Conservation (phyloP, 2,888 invertebrate species). For the Catocala fraxini region DNA sequence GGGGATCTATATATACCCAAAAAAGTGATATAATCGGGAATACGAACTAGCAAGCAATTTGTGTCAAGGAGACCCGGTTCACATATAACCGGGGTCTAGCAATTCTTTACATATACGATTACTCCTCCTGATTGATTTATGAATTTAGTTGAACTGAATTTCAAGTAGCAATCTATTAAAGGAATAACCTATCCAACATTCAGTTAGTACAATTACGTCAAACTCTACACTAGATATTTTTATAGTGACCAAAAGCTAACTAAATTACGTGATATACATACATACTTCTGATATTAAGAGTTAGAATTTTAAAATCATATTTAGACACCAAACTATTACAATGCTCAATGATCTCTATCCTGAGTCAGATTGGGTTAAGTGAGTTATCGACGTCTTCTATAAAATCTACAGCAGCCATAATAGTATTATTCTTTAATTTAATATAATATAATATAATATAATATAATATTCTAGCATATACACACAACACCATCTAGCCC, state of each 20-base stretch:
- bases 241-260: not conserved
- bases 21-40: too few relatives aligned
- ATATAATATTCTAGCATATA: not conserved
- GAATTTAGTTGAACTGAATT: too few relatives aligned
- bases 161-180: not conserved
- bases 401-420: not conserved
- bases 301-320: conserved; percentile 6
- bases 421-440: not conserved
- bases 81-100: too few relatives aligned
- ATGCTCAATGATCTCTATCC: not conserved
- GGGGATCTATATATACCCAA: too few relatives aligned
- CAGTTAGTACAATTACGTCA: conserved; percentile 7
- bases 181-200: conserved; percentile 4
- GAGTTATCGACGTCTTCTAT: not conserved
- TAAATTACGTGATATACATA: conserved; percentile 4
- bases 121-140: too few relatives aligned
- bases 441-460: not conserved
- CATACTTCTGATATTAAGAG: conserved; percentile 8
- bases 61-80: too few relatives aligned
- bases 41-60: too few relatives aligned
- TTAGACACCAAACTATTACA: not conserved
- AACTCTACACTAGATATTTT: not conserved
- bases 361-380: not conserved
- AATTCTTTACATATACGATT: too few relatives aligned
- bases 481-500: too few relatives aligned